These are phyloP conservation scores for Amia ocellicauda DNA, from an alignment of 2,113 vertebrate species.

Conservation along the genomic window DNA sequence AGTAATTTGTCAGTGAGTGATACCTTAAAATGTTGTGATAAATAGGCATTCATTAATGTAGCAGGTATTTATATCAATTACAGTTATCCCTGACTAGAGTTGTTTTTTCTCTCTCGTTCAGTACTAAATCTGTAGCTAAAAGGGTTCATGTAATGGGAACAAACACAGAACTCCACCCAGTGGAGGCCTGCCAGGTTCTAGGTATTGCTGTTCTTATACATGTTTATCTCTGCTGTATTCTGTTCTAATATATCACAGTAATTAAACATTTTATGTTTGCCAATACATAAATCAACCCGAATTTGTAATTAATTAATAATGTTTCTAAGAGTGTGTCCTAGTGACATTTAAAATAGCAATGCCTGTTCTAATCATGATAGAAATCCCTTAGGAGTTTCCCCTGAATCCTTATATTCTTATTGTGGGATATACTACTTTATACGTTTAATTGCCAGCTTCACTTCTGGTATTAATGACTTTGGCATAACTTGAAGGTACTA, in stretches of 20 bases:
- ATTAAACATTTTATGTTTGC: not conserved
- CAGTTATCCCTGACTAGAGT: too few relatives aligned
- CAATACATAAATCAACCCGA: not conserved
- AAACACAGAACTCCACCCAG: too few relatives aligned
- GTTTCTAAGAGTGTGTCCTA: constrained; percentile 1
- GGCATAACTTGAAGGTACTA: not conserved
- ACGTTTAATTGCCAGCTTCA: constrained; percentile 12
- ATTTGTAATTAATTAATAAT: constrained; percentile 14
- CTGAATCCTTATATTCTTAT: not conserved
- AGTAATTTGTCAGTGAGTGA: too few relatives aligned
- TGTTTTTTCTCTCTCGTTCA: too few relatives aligned
- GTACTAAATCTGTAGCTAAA: too few relatives aligned
- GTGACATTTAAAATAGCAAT: constrained; percentile 5
- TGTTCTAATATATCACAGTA: not conserved
- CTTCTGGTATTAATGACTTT: not conserved
- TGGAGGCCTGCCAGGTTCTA: too few relatives aligned
- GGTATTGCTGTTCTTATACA: too few relatives aligned
- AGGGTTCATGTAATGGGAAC: too few relatives aligned
- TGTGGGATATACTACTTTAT: not conserved
- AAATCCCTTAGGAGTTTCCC: not conserved
- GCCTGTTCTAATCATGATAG: not conserved
- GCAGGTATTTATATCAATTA: too few relatives aligned
- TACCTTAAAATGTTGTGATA: too few relatives aligned
- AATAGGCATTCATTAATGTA: too few relatives aligned
- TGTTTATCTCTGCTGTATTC: not conserved